These are phyloP conservation scores for Brachypteracias leptosomus DNA, from an alignment of 2,113 vertebrate genomes.

Conservation along the genomic window DNA sequence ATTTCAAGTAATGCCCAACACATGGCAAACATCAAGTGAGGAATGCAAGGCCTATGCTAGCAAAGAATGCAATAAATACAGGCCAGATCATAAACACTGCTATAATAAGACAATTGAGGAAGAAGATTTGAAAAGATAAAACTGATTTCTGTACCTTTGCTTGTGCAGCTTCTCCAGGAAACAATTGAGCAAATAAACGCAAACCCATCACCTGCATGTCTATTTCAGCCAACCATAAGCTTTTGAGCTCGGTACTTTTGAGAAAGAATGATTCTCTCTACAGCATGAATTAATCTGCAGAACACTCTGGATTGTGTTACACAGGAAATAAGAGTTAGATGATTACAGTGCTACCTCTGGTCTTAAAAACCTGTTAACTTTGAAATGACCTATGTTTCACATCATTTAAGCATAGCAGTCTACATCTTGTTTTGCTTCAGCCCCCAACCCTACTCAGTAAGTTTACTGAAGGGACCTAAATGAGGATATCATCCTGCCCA, in stretches of 20 bases:
- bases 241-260: background rate
- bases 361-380: constrained; percentile 18
- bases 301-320: constrained; percentile 16
- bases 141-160: constrained; percentile 38
- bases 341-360: constrained; percentile 9
- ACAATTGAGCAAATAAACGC: background rate
- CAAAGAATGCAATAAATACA: constrained; percentile 68
- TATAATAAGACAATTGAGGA: constrained; percentile 57
- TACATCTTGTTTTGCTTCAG: background rate
- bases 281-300: constrained; percentile 7
- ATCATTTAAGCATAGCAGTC: background rate
- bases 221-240: background rate
- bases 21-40: constrained; percentile 70
- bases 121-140: constrained; percentile 55
- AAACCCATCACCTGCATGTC: background rate
- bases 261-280: background rate
- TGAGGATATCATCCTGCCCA: background rate
- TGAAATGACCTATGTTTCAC: background rate
- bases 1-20: constrained; percentile 69
- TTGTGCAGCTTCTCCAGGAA: constrained; percentile 18
- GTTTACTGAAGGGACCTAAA: background rate
- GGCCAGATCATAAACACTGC: constrained; percentile 67
- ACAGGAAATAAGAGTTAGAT: constrained; percentile 17
- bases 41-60: constrained; percentile 61
- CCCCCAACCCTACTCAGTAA: background rate